Conservation (phyloP, 2,888 invertebrate species). For the Himalopsyche kuldschensis region DNA sequence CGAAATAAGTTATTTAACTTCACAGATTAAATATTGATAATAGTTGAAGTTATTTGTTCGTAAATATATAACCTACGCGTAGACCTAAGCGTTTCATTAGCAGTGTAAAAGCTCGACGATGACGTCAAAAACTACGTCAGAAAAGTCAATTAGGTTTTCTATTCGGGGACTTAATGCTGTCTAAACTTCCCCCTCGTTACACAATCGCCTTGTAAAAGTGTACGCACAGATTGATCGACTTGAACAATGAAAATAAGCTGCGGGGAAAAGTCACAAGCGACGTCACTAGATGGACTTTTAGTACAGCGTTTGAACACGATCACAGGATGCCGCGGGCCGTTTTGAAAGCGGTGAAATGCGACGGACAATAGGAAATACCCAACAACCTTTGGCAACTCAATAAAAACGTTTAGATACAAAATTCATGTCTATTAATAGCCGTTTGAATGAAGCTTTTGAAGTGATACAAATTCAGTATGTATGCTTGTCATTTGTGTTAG, state of each 20-base stretch:
- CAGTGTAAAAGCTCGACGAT: not conserved
- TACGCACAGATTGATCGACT: not conserved
- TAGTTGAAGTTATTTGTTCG: too few species aligned
- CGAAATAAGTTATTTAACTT: too few species aligned
- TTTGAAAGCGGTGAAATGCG: not conserved
- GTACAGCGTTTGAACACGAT: not conserved
- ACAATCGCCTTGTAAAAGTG: not conserved
- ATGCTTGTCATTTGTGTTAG: too few species aligned
- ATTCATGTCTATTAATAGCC: not conserved
- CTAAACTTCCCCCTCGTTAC: not conserved
- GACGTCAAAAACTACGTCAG: not conserved
- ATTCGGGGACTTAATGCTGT: not conserved
- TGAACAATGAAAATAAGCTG: not conserved
- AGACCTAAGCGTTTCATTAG: not conserved
- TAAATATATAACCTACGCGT: not conserved
- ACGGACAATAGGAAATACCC: not conserved
- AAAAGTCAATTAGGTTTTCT: not conserved
- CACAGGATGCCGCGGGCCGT: not conserved
- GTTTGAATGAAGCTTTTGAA: not conserved
- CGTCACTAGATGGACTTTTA: not conserved
- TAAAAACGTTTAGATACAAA: not conserved
- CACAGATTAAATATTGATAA: too few species aligned
- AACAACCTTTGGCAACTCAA: not conserved
- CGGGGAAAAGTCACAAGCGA: not conserved
- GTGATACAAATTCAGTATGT: too few species aligned